Evolutionary conservation across 2,797 vertebrate genomes (phyloP).

Genomic region (Myotis planiceps): DNA sequence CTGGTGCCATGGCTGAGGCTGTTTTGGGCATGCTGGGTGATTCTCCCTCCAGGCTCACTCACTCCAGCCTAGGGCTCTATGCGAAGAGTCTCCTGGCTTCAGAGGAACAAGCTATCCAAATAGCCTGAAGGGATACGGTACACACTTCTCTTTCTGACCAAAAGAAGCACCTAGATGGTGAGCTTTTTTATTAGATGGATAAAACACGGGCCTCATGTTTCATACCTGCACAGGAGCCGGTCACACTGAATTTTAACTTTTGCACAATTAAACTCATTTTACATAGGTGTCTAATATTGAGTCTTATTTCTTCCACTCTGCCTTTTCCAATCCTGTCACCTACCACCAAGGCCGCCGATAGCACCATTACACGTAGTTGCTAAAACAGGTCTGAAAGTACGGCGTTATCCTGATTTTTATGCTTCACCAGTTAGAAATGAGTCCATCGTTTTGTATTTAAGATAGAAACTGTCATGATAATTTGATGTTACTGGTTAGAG

Average conservation of each 20-base stretch:
- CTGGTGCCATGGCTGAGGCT: not conserved
- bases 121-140: not conserved
- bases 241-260: not conserved
- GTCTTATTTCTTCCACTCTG: not conserved
- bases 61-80: not conserved
- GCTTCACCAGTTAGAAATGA: not conserved
- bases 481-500: conserved; percentile 18
- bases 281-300: not conserved
- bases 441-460: conserved; percentile 46
- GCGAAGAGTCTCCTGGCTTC: not conserved
- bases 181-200: not conserved
- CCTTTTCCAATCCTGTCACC: not conserved
- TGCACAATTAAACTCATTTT: not conserved
- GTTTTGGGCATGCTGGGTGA: not conserved
- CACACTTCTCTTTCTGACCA: not conserved
- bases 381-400: not conserved
- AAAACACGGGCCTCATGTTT: not conserved
- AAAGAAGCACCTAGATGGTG: not conserved
- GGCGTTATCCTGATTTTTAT: not conserved
- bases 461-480: not conserved
- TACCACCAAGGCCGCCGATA: not conserved
- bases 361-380: not conserved
- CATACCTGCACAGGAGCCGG: not conserved
- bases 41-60: not conserved
- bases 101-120: not conserved